phyloP scores from a whole-genome alignment of 2,113 vertebrate species.

The Jaculus jaculus region DNA sequence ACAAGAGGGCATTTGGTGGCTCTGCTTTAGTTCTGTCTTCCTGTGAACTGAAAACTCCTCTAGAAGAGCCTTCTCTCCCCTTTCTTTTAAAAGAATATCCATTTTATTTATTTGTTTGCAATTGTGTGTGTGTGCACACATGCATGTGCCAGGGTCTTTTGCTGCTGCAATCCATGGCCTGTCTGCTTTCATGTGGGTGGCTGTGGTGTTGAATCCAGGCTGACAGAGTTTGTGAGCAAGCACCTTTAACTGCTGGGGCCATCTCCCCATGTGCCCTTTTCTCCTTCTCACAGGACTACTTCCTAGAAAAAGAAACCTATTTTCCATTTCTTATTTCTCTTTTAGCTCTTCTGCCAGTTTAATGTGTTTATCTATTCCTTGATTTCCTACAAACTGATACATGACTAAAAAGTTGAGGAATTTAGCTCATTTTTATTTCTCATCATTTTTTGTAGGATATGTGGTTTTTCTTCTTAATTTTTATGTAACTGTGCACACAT shows the following conservation, averaged over 20 bases:
- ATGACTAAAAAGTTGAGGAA: not conserved
- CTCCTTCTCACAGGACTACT: not conserved
- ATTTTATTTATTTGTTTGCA: not conserved
- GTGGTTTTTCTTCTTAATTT: too few relatives aligned
- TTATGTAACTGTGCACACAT: too few relatives aligned
- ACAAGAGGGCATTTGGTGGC: not conserved
- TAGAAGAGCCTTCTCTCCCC: not conserved
- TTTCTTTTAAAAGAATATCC: not conserved
- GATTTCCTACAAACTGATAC: not conserved
- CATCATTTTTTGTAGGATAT: not conserved
- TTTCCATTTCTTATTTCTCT: not conserved
- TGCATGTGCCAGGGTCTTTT: too few relatives aligned
- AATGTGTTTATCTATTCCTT: not conserved
- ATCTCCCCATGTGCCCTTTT: not conserved
- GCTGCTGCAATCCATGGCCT: too few relatives aligned
- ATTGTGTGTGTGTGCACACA: too few relatives aligned
- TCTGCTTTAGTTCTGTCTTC: conserved; percentile 19
- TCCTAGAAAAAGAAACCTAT: not conserved
- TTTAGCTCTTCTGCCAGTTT: not conserved
- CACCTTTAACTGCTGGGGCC: too few relatives aligned
- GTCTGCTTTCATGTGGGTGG: too few relatives aligned
- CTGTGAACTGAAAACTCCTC: conserved; percentile 1
- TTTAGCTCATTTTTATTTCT: not conserved
- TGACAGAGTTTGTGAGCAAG: too few relatives aligned
- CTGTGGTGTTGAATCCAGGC: too few relatives aligned